Base-by-base conservation (phyloP, 2,113 vertebrate genomes). In the Sclerurus mexicanus region DNA sequence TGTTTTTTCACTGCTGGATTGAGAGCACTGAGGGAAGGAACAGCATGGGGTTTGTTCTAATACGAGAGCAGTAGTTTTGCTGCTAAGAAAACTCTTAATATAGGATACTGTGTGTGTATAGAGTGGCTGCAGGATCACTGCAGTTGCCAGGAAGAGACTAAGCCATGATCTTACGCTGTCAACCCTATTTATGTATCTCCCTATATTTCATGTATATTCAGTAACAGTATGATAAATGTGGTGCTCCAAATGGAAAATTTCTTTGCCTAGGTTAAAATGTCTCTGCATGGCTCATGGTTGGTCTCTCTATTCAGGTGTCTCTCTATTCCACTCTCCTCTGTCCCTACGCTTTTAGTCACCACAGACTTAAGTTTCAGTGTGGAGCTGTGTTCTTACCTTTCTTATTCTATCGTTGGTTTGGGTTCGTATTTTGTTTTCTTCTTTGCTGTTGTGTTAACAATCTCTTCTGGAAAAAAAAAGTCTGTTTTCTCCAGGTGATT, bases 361-460 rank as follows among this genome's bases (percentile, higher is more conserved):
- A 35, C 30, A 87, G 69, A 18, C 9, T 3, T 10, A 60, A 21
- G 8, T 85, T 87, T 95, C 68, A 81, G n/a, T 67, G 23, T 78
- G 40, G 33, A 71, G 17, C 22, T 78, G 8, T 80, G 30, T 28
- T 90, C 50, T 67, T 75, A 19, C 31, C 27, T 74, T 83, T 79
- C 46, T 71, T 66, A 28, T 28, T 24, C 52, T 72, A 35, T 37
- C 0, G 0, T 49, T 73, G 20, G 3, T 11, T 80, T 84, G 1
- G 12, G 33, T 15, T 87, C 85, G 27, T 47, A 7, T 68, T 85
- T 87, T 87, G n/a, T 62, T 46, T 59, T 81, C 31, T 63, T 39
- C 22, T 63, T 92, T 56, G 39, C n/a, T 72, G 10, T 50, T 56
- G 27, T 39, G 86, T 75, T 56, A 66, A 14, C 59, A 46, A 62